These are phyloP conservation scores for Enteromius viviparus DNA, from an alignment of 2,797 vertebrate genomes.

Conservation along the genomic window DNA sequence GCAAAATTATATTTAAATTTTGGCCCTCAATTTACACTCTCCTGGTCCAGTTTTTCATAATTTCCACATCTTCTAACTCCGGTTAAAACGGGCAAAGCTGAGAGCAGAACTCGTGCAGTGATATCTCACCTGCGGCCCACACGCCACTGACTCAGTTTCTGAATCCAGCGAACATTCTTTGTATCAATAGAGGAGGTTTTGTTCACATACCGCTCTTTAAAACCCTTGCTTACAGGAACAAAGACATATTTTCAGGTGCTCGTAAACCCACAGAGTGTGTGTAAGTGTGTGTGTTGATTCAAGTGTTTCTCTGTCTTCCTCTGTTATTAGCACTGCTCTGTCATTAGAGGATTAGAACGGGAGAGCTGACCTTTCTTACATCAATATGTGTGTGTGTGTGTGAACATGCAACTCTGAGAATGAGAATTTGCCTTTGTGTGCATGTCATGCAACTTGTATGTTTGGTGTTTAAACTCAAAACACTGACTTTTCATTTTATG, in stretches of 20 bases:
- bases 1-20: not conserved
- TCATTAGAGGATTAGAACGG: conserved; percentile 81
- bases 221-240: conserved; percentile 75
- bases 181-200: conserved; percentile 70
- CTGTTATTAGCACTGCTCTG: conserved; percentile 82
- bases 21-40: not conserved
- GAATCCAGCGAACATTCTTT: conserved; percentile 68
- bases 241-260: conserved; percentile 76
- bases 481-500: not conserved
- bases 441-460: not conserved
- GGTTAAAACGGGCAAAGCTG: conserved; percentile 48
- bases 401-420: conserved; percentile 22
- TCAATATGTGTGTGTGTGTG: conserved; percentile 39
- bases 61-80: not conserved
- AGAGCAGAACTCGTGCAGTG: conserved; percentile 63
- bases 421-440: not conserved
- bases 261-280: conserved; percentile 61
- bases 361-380: conserved; percentile 63
- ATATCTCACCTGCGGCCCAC: conserved; percentile 70
- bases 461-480: conserved; percentile 5
- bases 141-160: conserved; percentile 50
- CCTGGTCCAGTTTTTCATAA: not conserved
- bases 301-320: conserved; percentile 73
- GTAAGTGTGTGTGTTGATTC: conserved; percentile 64
- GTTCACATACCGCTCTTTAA: conserved; percentile 47